Base-by-base conservation (phyloP, 30 jellyfish, hydroid and myxozoan species). In the Chironex yamaguchii region DNA sequence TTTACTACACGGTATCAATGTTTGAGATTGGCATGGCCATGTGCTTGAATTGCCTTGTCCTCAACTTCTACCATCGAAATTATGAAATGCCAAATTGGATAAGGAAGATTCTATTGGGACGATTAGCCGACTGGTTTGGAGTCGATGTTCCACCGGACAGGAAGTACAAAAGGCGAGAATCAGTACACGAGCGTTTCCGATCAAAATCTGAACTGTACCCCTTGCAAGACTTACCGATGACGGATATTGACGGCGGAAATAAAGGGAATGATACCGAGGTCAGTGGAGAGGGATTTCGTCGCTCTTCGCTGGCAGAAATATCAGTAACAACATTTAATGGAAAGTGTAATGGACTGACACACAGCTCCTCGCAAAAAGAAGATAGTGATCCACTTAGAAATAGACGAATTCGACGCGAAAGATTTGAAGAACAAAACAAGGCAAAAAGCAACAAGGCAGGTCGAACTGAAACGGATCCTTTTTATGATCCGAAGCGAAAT, bases 1-100 rank as follows among this genome's bases (percentile, higher is more conserved):
- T 92, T 9, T 92, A 92, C 88, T 92, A 92, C 95, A 71, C 98
- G 27, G 90, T 85, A 36, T 92, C 98, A 25, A 92, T 92, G 96
- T 92, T 92, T 79, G 98, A 92, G 67, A 92, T 92, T 54, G 98
- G 98, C 17, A 79, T 92, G 84, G 98, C 98, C 26, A 71, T 92
- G 96, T 81, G 85, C 3, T 52, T 92, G 81, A 92, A 92, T 52
- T 92, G 98, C 71, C 93, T 92, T 21, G 90, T 92, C 33, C 77
- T 92, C 68, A 92, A 92, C 49, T 86, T 92, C 29, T 92, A 92
- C 52, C 93, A 92, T 29, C 98, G 98, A 48, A 92, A 92, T 70
- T 91, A 92, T 25, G 89, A 72, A n/a, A 92, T 92, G 98, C 96
- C 96, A 0, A 82, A 81, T 11, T 81, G 96, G 84, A 79, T 92